A percentile compares a stretch with the other conserved stretches of the same genome.
These are phyloP conservation scores for Gallinago paraguaiae DNA, from an alignment of 2,113 vertebrate genomes.

Conservation along the genomic window DNA sequence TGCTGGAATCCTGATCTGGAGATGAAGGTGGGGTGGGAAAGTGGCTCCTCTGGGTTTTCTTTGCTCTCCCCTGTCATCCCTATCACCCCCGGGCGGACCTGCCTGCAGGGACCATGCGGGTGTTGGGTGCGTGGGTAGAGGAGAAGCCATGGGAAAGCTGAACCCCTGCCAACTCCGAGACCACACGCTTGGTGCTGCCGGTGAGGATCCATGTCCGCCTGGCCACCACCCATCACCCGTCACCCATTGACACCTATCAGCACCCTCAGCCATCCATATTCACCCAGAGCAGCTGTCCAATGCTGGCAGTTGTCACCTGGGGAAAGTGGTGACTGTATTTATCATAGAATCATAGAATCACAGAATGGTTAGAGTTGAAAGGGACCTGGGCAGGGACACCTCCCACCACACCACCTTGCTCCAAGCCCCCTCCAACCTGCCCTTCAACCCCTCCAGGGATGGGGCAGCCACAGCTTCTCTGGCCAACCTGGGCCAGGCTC, in stretches of 20 bases:
- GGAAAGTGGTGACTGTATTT: background rate
- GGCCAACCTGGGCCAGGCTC: too few relatives aligned
- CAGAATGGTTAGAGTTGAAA: too few relatives aligned
- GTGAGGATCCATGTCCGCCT: rapidly evolving
- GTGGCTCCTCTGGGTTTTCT: background rate
- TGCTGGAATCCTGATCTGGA: background rate
- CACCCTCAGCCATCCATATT: background rate
- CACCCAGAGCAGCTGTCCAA: background rate
- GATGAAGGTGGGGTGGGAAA: background rate
- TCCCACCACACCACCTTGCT: background rate
- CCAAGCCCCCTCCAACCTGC: background rate
- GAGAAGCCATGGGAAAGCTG: background rate
- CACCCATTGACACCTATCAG: too few relatives aligned
- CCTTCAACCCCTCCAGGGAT: background rate
- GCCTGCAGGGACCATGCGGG: rapidly evolving
- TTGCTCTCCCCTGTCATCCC: background rate
- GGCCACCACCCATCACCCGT: background rate
- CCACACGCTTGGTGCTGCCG: rapidly evolving
- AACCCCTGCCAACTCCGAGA: background rate
- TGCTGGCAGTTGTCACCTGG: background rate
- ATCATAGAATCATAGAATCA: too few relatives aligned
- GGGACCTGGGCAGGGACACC: background rate
- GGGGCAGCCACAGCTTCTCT: too few relatives aligned
- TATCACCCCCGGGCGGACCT: background rate
- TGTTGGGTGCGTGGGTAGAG: rapidly evolving